Evolutionary conservation across 64 coral and sea anemone species (phyloP), one percentile per base, ranked within the genome.

Genomic region (Stichodactyla mertensii): DNA sequence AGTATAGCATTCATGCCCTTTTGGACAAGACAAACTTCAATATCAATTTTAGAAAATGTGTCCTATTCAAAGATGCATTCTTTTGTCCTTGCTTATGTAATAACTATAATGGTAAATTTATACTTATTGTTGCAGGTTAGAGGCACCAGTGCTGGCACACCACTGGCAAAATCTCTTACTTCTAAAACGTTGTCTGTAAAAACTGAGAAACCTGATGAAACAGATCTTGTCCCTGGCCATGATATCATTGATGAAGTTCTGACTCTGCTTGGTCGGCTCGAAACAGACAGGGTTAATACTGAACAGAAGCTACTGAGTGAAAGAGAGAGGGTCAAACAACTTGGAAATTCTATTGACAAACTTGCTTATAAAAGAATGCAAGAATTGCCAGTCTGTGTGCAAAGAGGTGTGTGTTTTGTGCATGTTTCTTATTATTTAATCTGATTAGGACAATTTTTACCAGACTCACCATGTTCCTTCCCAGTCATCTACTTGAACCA

Each of bases 301-400:
- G 84, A 99, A 55, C 88, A 92, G 52, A 89, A 66, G 79, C 82
- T 99, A 19, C 54, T 59, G 1, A 92, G 69, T 66, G 97, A 99
- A 79, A 85, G 79, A 78, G 85, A 88, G 80, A 84, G 90, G 79
- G 93, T 99, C 9, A 70, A 86, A 14, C 64, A 77, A 36, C 85
- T 99, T 71, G 55, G 90, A 54, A 78, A 90, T 55, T 89, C 94
- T 56, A 99, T 99, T 95, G 97, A 99, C 71, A 59, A 56, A 23
- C 88, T 77, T 51, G 97, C 97, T 23, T 92, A 90, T 77, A 92
- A 99, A 55, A 80, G 97, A 80, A 88, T 99, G 90, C 55, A 90
- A 8, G 86, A 99, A 58, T 77, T 99, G 13, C 97, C 97, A 12
- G 57, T 71, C 67, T 90, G 90, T 95, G 97, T 99, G 62, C 97